Base-by-base conservation (phyloP, 1,140 invertebrate genomes). In the Pissodes strobi region DNA sequence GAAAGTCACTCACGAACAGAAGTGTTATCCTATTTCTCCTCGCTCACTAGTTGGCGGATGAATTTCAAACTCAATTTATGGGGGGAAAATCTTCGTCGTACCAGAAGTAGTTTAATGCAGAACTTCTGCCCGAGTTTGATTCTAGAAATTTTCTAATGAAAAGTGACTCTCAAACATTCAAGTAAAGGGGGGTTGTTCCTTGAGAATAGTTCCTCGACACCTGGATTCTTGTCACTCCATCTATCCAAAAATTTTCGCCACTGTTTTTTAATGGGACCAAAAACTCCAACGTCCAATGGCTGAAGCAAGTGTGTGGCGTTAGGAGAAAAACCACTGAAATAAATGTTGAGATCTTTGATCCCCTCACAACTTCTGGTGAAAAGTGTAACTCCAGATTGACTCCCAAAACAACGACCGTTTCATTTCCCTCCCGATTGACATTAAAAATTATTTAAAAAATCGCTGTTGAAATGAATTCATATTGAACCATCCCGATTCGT, bases 271-370 rank as follows among this genome's bases (percentile, higher is more conserved):
- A 63, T 19, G 23, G 62, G 62, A 27, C 52, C 30, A 49, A 41
- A 64, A 23, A 56, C 39, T 19, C 34, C 62, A 21, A 64, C 52
- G 27, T 64, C 62, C 30, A 64, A 21, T 12, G 62, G 62, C 30
- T 64, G 51, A 17, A 64, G 12, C 22, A 45, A 12, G 39, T 57
- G 52, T 30, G 60, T 63, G 15, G 60, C 27, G 27, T 63, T 56
- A 43, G 49, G 49, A 22, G 25, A 30, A 15, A 63, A 37, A 22
- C 52, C 23, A 62, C 38, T 41, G 38, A 56, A 56, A 56, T 56
- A 38, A 56, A 39, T 39, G 4, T 8, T 39, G 37, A 6, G 3
- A n/a, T 39, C 37, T 39, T 39, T 10, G 37, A 39, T 27, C 25
- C 25, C 25, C 9, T 27, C 25, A 27, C 25, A 27, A 27, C 25